Percentiles rank a stretch among this genome's conserved stretches.
These are phyloP conservation scores for Hipparchia sbordonii DNA, from an alignment of 2,888 invertebrate genomes.

Conservation along the genomic window DNA sequence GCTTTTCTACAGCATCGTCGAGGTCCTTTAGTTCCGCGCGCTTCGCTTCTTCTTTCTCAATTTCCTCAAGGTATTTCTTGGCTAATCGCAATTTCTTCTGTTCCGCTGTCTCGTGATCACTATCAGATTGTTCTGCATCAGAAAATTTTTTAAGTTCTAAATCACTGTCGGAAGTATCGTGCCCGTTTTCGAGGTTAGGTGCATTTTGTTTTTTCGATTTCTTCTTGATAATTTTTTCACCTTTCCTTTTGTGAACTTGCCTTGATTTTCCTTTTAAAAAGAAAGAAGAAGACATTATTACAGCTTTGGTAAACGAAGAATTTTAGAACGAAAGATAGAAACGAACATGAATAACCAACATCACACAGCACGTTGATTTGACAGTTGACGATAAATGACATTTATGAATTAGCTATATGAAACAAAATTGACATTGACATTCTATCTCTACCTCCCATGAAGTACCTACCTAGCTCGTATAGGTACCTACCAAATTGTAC, in stretches of 20 bases:
- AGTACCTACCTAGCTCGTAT: too few relatives aligned
- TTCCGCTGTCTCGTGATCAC: slow-evolving; percentile 91
- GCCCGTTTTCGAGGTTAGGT: slow-evolving; percentile 78
- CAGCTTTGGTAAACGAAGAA: slow-evolving; percentile 24
- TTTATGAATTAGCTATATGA: too few relatives aligned
- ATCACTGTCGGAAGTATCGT: slow-evolving; percentile 86
- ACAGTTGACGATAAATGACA: slow-evolving; percentile 1
- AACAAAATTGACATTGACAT: too few relatives aligned
- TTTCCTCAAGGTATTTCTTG: slow-evolving; percentile 93
- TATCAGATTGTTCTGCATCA: slow-evolving; percentile 77
- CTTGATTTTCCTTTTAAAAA: slow-evolving; percentile 84
- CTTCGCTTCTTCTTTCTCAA: slow-evolving; percentile 90
- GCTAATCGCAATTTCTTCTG: slow-evolving; percentile 95
- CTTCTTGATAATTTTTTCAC: slow-evolving; percentile 68
- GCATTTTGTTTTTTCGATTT: slow-evolving; percentile 63
- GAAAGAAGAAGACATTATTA: slow-evolving; percentile 81
- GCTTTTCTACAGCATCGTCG: slow-evolving; percentile 86
- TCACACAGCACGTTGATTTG: slow-evolving; percentile 41
- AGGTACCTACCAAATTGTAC: too few relatives aligned
- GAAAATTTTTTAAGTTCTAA: slow-evolving; percentile 83
- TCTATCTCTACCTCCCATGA: too few relatives aligned
- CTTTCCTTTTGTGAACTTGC: slow-evolving; percentile 80
- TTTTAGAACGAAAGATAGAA: not conserved
- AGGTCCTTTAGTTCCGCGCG: slow-evolving; percentile 85
- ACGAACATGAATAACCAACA: not conserved